These are phyloP conservation scores for Folsomia manolachei DNA, from an alignment of 2,888 invertebrate species.

Conservation along the genomic window DNA sequence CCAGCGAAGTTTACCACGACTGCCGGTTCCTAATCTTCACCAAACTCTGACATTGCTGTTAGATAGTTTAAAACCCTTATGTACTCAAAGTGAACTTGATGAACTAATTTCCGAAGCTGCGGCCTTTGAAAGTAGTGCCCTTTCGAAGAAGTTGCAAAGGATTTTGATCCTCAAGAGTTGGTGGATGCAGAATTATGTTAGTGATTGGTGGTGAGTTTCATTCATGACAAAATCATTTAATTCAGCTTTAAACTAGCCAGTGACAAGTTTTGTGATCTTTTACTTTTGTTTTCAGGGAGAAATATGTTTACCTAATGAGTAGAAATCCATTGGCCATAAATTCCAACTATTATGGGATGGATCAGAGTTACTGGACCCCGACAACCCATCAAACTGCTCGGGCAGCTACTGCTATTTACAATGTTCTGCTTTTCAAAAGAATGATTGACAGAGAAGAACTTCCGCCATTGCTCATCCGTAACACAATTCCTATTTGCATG, in stretches of 20 bases:
- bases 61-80: constrained; percentile 55
- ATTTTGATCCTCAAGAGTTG: constrained; percentile 56
- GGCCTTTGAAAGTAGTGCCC: constrained; percentile 53
- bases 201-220: constrained; percentile 57
- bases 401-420: constrained; percentile 55
- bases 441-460: constrained; percentile 56
- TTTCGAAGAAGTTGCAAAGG: constrained; percentile 55
- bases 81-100: constrained; percentile 53
- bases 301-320: constrained; percentile 57
- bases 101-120: constrained; percentile 53
- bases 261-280: neutral
- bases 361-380: constrained; percentile 56
- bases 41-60: constrained; percentile 57
- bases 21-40: constrained; percentile 59
- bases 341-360: constrained; percentile 58
- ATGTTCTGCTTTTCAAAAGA: constrained; percentile 54
- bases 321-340: constrained; percentile 56
- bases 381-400: constrained; percentile 53
- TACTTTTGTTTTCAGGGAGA: constrained; percentile 54
- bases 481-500: constrained; percentile 58
- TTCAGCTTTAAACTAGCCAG: neutral
- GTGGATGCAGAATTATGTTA: constrained; percentile 57
- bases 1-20: constrained; percentile 60
- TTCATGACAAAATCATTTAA: neutral
- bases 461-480: constrained; percentile 55